Evolutionary conservation across 2,888 invertebrate genomes (phyloP), one percentile per base, ranked within the genome.

Genomic region (Ferrisia virgata): DNA sequence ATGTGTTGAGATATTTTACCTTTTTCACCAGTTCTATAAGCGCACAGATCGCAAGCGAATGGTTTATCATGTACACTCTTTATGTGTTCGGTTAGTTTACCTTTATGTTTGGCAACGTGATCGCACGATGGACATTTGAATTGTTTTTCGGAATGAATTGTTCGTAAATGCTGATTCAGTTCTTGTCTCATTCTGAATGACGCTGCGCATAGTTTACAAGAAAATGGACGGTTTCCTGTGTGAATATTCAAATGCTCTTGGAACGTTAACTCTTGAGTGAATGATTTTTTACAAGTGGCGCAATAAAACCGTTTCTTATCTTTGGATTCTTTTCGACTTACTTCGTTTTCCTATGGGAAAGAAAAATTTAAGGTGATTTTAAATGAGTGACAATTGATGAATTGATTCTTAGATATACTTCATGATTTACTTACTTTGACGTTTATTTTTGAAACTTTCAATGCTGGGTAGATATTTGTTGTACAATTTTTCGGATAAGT

Each of bases 91-190:
- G 72, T 76, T 28, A 76, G 40, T 40, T 72, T 83, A 11, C 72
- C 83, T 72, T 72, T 83, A 69, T 72, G 76, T 31, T 83, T 83
- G 13, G 69, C 72, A 13, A 76, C 47, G 82, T 82, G 39, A 9
- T 53, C 33, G 36, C 82, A 82, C 3, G 58, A 25, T 4, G 82
- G 25, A 15, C 82, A 82, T 33, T 82, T 82, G 31, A 82, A 82
- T 11, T 72, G 72, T 13, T 72, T 83, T 13, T 76, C 76, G 2
- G 83, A 72, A 11, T 83, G 83, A 76, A 83, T 28, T 6, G 83
- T 83, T 13, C 83, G 83, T 31, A 83, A 72, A 40, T 83, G 83
- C 31, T 83, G 83, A 43, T 83, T 83, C 2, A 83, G 47, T 22
- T 83, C 83, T 72, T 76, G 83, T 28, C 72, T 39, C 31, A 25